Percentiles rank a stretch among this genome's conserved stretches.
These are phyloP conservation scores for Alethe diademata DNA, from an alignment of 2,113 vertebrate genomes.

Conservation along the genomic window DNA sequence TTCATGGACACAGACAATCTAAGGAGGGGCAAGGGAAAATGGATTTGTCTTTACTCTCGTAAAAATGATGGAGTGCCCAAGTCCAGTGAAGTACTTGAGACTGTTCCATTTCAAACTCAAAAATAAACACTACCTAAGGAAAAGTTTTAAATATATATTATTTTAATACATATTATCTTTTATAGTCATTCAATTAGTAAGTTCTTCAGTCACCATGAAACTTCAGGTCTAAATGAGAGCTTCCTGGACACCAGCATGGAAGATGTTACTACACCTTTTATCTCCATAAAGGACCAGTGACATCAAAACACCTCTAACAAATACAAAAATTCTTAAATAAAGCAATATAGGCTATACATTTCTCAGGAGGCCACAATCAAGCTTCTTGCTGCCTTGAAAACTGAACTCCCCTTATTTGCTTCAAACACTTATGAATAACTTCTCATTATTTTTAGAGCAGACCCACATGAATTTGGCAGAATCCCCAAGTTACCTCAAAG, in stretches of 20 bases:
- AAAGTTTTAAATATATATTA: background rate
- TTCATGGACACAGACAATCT: background rate
- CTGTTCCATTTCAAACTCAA: background rate
- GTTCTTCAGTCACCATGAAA: background rate
- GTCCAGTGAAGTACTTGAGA: background rate
- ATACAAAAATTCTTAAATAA: background rate
- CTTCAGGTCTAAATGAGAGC: background rate
- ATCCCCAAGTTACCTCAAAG: background rate
- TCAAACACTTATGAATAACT: background rate
- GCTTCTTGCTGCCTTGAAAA: background rate
- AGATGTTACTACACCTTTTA: background rate
- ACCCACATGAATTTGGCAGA: background rate
- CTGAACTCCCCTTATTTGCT: background rate
- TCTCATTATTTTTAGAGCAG: background rate
- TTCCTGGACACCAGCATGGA: background rate
- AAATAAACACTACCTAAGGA: background rate
- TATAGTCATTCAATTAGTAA: background rate
- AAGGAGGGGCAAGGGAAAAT: background rate
- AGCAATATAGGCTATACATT: background rate
- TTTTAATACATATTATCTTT: background rate
- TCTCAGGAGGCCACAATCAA: background rate
- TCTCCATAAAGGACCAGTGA: background rate
- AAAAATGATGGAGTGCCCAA: background rate
- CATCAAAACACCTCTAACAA: background rate
- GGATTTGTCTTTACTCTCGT: background rate